Base-by-base conservation (phyloP, 1,140 invertebrate species). In the Popillia japonica region DNA sequence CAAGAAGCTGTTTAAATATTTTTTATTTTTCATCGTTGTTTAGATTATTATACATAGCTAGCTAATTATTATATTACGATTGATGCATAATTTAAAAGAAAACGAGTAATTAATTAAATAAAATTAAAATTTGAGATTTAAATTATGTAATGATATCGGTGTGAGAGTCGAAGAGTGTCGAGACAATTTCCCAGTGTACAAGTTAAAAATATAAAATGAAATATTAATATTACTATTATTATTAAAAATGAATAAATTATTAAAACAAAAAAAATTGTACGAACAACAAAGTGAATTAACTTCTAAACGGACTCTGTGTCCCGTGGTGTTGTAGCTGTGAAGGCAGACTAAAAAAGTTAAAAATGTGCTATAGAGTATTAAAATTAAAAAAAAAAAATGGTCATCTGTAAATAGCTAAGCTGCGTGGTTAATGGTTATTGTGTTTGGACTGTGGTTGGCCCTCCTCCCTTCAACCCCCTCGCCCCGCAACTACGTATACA, bases 331-430 rank as follows among this genome's bases (percentile, higher is more conserved):
- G 77, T 81, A 82, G 80, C 81, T 82, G 79, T 81, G 80, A 80
- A 80, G 78, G 81, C 77, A 77, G 77, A 80, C 42, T 77, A 68
- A 68, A 68, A 68, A 68, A 68, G 61, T 77, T 80, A 75, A 77
- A 81, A 72, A 78, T 81, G 82, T 82, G 82, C 80, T 82, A 80
- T 82, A 82, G 79, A 75, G 80, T 80, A 68, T 68, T 55, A 55
- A 55, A n/a, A n/a, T n/a, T n/a, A n/a, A n/a, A n/a, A n/a, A n/a
- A 55, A 48, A 48, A 68, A 80, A 80, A 74, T 82, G 79, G 78
- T 78, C 78, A 80, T 78, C 77, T 82, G 82, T 82, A 82, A 80
- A 82, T 82, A 82, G 82, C 79, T 82, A 79, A 80, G 80, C 78
- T 72, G 77, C 78, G 80, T 82, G 80, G 82, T 83, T 83, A 82